Evolutionary conservation across 2,888 invertebrate genomes (phyloP), one percentile per base, ranked within the genome.

Genomic region (Omphaloscelis lunosa): DNA sequence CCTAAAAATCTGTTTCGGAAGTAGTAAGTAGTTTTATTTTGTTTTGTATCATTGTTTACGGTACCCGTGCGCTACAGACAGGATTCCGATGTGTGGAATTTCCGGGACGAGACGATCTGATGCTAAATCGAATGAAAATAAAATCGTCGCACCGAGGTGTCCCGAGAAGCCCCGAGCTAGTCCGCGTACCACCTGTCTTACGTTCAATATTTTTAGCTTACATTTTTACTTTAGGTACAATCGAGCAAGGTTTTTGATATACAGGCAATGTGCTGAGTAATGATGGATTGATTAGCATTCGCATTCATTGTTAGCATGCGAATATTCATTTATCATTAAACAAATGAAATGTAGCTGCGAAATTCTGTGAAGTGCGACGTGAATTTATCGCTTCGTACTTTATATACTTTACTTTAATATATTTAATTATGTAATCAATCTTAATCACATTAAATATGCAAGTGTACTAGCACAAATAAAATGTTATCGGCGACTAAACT

Each of bases 121-220:
- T 45, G 62, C 62, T 66, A 83, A 75, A 83, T 79, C 3, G 75
- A 79, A 83, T 69, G 74, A 74, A 82, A 82, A 82, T 78, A 81
- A 80, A 67, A 81, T 76, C 41, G 27, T 81, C 51, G 61, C 63
- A 48, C 58, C 23, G 59, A 61, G 39, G 17, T 48, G 69, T 58
- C 59, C 58, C 23, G 59, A 61, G 39, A 20, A 41, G 69, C 63
- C 45, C 58, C 29, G 59, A 61, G 34, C 59, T 53, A 34, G 61
- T 70, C 48, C 56, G 45, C 20, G 17, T 23, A 45, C 51, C 15
- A 41, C 51, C 9, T 29, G 34, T 51, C 27, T 61, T 34, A 56
- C 23, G 41, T 65, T 27, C 45, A 45, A 74, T 65, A 63, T 65
- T 79, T 67, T 58, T 9, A 62, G n/a, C 27, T 27, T 27, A n/a